These are phyloP conservation scores for Mycalesis mineus DNA, from an alignment of 2,888 invertebrate species.

Conservation along the genomic window DNA sequence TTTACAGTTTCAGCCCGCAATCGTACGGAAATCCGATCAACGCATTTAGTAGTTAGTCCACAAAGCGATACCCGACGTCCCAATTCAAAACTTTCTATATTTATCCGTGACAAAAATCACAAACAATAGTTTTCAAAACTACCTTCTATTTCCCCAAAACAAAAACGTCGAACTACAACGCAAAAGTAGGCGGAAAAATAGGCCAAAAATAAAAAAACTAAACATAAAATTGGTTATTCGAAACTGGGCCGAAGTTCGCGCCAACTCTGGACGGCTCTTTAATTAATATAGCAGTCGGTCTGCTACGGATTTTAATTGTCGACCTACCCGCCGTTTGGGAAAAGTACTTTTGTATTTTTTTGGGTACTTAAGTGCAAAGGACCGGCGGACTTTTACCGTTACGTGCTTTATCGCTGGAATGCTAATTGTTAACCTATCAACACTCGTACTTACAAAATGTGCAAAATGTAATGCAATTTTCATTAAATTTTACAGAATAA, in stretches of 20 bases:
- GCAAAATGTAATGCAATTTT: neutral
- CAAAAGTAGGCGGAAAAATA: slow-evolving; percentile 8
- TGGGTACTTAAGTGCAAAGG: neutral
- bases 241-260: slow-evolving; percentile 19
- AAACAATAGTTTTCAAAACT: neutral
- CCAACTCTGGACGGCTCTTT: slow-evolving; percentile 37
- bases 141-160: neutral
- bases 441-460: neutral
- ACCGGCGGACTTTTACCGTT: neutral
- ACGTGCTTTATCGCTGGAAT: too few relatives aligned
- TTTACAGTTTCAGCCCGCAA: too few relatives aligned
- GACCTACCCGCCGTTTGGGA: slow-evolving; percentile 3
- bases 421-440: too few relatives aligned
- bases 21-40: neutral
- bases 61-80: neutral
- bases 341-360: slow-evolving; percentile 6
- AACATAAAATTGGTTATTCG: slow-evolving; percentile 22
- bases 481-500: too few relatives aligned
- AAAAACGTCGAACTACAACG: neutral
- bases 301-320: slow-evolving; percentile 36
- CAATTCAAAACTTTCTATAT: neutral
- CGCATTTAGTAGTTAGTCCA: neutral
- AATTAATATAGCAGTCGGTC: slow-evolving; percentile 40
- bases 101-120: neutral
- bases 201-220: slow-evolving; percentile 17